phyloP scores from a whole-genome alignment of 1,140 invertebrate species.

The Heliconius eleuchia region DNA sequence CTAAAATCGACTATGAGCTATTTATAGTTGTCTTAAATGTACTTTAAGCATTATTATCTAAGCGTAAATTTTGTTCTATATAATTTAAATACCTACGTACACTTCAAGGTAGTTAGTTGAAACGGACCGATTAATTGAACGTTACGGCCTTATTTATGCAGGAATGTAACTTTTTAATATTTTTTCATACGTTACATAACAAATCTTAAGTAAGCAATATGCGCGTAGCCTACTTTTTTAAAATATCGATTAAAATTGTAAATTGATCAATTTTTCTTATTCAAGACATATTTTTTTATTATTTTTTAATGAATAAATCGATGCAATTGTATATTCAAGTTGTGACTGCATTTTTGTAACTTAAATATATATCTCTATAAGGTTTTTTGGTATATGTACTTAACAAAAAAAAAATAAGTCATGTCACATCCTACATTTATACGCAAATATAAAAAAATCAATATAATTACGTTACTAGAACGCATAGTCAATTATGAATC shows the following conservation, averaged over 20 bases:
- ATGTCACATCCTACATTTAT: no score
- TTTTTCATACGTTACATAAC: conserved; percentile 1
- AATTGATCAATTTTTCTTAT: no score
- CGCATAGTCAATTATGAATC: background rate
- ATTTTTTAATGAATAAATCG: no score
- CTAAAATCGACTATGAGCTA: background rate
- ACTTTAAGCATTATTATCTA: background rate
- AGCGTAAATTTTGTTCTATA: conserved; percentile 23
- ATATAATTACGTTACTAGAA: background rate
- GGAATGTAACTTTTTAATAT: background rate
- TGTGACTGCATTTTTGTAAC: no score
- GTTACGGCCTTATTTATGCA: conserved; percentile 12
- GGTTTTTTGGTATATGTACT: no score
- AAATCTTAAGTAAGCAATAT: background rate
- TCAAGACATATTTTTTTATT: no score
- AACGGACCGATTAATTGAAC: conserved; percentile 15
- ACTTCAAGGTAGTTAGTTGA: conserved; percentile 12
- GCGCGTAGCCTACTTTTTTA: background rate
- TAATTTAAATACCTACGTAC: conserved; percentile 11
- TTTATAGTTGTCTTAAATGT: background rate
- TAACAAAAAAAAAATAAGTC: no score
- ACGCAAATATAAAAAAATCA: background rate
- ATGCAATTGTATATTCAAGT: no score
- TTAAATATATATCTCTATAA: no score
- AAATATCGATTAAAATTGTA: background rate